These are phyloP conservation scores for Rambutsinella grinnellia DNA, from an alignment of 2,888 invertebrate genomes.

Conservation along the genomic window DNA sequence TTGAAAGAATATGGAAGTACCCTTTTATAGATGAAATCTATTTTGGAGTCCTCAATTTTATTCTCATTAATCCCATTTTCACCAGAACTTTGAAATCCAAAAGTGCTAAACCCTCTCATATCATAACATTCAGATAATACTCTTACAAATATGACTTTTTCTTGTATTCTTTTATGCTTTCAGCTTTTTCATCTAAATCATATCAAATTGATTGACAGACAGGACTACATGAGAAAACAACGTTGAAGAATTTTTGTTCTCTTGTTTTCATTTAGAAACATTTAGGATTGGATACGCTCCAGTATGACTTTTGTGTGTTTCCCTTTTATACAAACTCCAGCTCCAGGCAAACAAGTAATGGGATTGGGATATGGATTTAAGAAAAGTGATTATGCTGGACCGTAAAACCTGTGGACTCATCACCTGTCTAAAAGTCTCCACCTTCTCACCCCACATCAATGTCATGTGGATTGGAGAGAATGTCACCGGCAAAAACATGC, in stretches of 20 bases:
- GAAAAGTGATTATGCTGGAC: not conserved
- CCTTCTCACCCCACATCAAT: not conserved
- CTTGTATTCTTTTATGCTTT: not conserved
- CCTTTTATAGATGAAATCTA: too few species aligned
- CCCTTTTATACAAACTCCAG: too few species aligned
- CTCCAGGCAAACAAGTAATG: not conserved
- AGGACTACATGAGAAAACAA: slow-evolving; percentile 21
- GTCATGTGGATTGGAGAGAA: not conserved
- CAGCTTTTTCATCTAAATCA: slow-evolving; percentile 36
- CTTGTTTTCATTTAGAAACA: too few species aligned
- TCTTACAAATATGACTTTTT: not conserved
- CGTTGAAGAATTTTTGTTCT: not conserved
- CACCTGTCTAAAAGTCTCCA: slow-evolving; percentile 8
- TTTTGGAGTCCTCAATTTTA: too few species aligned
- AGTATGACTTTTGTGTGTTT: too few species aligned
- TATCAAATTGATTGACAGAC: slow-evolving; percentile 48
- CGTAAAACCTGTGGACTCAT: not conserved
- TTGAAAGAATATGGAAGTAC: too few species aligned
- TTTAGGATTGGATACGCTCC: too few species aligned
- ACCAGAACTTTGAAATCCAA: too few species aligned
- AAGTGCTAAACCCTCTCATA: not conserved
- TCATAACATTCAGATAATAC: not conserved
- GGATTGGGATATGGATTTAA: not conserved
- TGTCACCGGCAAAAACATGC: not conserved
- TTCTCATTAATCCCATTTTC: too few species aligned